phyloP scores from a whole-genome alignment of 2,888 invertebrate genomes.

The Uloborus plumipes region DNA sequence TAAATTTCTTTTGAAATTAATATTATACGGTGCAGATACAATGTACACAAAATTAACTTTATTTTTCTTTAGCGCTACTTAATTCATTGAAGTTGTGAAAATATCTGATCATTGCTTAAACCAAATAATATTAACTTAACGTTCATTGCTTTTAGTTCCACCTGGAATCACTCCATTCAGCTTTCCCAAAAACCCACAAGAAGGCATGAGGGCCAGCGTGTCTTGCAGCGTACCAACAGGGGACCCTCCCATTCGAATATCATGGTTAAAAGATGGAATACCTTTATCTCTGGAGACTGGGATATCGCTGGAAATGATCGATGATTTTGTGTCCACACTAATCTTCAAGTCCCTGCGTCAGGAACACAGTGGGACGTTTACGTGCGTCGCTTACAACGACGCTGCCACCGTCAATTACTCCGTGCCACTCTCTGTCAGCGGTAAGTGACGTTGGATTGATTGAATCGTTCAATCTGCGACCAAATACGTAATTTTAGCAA shows the following conservation, averaged over 20 bases:
- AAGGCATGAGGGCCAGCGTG: slow-evolving; percentile 67
- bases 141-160: slow-evolving; percentile 60
- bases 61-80: too few species aligned
- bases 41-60: too few species aligned
- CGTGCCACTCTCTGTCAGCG: slow-evolving; percentile 72
- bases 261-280: slow-evolving; percentile 66
- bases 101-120: too few species aligned
- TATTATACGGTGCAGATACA: too few species aligned
- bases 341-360: slow-evolving; percentile 62
- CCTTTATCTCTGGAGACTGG: slow-evolving; percentile 57
- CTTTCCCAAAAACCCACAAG: slow-evolving; percentile 66
- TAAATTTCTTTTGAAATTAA: too few species aligned
- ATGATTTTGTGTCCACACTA: slow-evolving; percentile 62
- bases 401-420: slow-evolving; percentile 68
- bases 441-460: slow-evolving; percentile 68
- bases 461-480: too few species aligned
- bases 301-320: slow-evolving; percentile 63
- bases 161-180: slow-evolving; percentile 66
- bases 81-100: too few species aligned
- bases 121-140: too few species aligned
- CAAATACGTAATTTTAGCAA: too few species aligned
- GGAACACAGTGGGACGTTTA: slow-evolving; percentile 68
- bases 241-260: slow-evolving; percentile 66
- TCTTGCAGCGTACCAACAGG: slow-evolving; percentile 67
- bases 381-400: slow-evolving; percentile 71